Evolutionary conservation across 2,113 vertebrate species (phyloP), one percentile per base, ranked within the genome.

Genomic region (Chascanopsetta lugubris): DNA sequence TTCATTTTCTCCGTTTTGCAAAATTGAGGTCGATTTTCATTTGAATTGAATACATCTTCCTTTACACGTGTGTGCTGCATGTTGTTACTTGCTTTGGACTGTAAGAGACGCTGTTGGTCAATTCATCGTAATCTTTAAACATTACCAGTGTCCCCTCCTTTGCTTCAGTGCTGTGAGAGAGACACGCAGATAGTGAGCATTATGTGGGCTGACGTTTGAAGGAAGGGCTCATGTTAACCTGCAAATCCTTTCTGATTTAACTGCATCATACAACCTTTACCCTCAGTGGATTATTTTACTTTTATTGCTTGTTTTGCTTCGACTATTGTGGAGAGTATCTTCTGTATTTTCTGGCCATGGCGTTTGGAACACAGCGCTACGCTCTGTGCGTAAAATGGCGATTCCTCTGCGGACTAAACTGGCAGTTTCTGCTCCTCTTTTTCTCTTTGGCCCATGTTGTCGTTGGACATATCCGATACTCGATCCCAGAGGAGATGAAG

Each of bases 71-170:
- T 9, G 5, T 29, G 26, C 8, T 43, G 1, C 27, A 13, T 29
- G 10, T 0, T 22, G 27, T 71, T 72, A 9, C 53, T 9, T 0
- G 3, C 42, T 55, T 58, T 54, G 47, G 8, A 67, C 83, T 76
- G 7, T 69, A 67, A 79, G 83, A 25, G 79, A 79, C 83, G 83
- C 83, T 85, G 79, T 85, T 74, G 83, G 27, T 57, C 36, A 74
- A 72, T 51, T 9, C 4, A 71, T 46, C 21, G 24, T 6, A 9
- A 27, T 42, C 0, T 54, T 3, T 15, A 0, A 3, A 43, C 9
- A 4, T 26, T 43, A n/a, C 7, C 12, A 1, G 29, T 30, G 29
- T 65, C 32, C 18, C 63, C 70, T 80, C 80, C 75, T n/a, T 68
- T 18, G 7, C 1, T 4, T 15, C 18, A 8, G n/a, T 0, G 15